These are phyloP conservation scores for Magallana nippona DNA, from an alignment of 2,888 invertebrate genomes.

Conservation along the genomic window DNA sequence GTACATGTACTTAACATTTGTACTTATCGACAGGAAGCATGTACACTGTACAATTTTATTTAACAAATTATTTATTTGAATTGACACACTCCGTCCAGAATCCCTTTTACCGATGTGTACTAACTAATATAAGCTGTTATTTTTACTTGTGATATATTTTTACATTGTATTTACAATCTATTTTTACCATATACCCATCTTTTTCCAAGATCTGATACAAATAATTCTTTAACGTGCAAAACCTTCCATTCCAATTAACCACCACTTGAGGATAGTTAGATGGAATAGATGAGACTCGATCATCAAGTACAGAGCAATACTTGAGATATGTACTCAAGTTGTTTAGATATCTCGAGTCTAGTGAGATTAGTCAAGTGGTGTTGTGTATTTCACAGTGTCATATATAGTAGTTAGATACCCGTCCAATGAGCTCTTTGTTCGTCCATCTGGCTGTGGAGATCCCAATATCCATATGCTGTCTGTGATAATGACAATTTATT, in stretches of 20 bases:
- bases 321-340: too few species aligned
- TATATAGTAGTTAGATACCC: too few species aligned
- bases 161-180: neutral
- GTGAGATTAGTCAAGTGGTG: too few species aligned
- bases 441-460: neutral
- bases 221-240: neutral
- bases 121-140: neutral
- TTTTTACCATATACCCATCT: neutral
- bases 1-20: slow-evolving; percentile 6
- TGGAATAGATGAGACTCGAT: too few species aligned
- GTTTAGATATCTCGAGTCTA: too few species aligned
- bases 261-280: too few species aligned
- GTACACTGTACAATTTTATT: neutral
- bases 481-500: slow-evolving; percentile 11
- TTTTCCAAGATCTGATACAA: slow-evolving; percentile 2
- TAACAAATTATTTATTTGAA: neutral
- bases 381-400: too few species aligned
- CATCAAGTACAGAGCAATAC: too few species aligned
- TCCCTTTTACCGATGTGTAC: neutral
- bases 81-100: neutral
- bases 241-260: too few species aligned
- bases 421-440: neutral
- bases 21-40: neutral
- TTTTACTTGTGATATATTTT: neutral
- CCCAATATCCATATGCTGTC: neutral